phyloP scores from a whole-genome alignment of 30 jellyfish, hydroid and myxozoan genomes.

The Aurelia coerulea region DNA sequence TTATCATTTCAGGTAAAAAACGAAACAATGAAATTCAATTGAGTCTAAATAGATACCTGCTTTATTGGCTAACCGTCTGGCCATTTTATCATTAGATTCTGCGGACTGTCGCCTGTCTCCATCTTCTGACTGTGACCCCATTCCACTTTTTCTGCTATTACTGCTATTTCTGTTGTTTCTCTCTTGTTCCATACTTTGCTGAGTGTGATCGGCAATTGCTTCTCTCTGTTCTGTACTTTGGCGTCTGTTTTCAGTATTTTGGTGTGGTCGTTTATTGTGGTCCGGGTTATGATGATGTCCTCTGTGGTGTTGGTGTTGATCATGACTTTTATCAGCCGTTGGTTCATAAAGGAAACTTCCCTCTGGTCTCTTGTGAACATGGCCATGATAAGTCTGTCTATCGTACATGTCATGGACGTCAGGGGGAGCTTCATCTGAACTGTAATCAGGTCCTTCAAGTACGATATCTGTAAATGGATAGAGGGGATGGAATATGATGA shows the following conservation, averaged over 20 bases:
- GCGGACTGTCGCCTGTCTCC: neutral
- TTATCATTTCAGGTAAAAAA: too few species aligned
- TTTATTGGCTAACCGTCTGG: neutral
- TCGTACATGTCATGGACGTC: neutral
- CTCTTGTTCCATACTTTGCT: neutral
- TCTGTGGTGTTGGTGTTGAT: neutral
- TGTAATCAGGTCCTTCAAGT: constrained; percentile 50
- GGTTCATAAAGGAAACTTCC: constrained; percentile 43
- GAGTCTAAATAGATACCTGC: neutral
- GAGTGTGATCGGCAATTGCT: neutral
- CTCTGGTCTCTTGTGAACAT: constrained; percentile 1
- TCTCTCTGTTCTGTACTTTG: too few species aligned
- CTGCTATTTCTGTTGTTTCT: constrained; percentile 10
- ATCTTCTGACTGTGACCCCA: constrained; percentile 4
- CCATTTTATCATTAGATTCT: constrained; percentile 23
- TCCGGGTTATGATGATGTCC: neutral
- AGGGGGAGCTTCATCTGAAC: constrained; percentile 36
- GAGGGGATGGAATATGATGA: neutral
- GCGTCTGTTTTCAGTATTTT: neutral
- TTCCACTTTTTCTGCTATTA: constrained; percentile 9
- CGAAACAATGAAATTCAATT: too few species aligned
- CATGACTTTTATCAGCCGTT: neutral
- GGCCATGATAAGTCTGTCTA: neutral
- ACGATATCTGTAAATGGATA: constrained; percentile 24
- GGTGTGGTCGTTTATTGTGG: neutral